Conservation (phyloP, 2,888 invertebrate genomes). For the Ellobium chinense region DNA sequence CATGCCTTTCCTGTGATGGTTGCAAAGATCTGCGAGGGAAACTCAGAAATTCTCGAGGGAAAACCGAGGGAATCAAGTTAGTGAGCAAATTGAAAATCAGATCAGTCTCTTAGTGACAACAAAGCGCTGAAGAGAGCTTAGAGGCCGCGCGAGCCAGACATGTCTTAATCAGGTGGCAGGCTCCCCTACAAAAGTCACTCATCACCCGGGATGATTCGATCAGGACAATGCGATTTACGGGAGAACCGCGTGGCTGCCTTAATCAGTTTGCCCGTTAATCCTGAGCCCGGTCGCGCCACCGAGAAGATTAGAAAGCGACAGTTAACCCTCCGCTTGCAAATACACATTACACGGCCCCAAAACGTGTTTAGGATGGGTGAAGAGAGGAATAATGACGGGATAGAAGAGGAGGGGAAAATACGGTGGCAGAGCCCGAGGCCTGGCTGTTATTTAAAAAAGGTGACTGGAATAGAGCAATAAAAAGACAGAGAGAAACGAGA, state of each 20-base stretch:
- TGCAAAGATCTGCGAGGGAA: constrained; percentile 25
- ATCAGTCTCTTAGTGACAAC: constrained; percentile 62
- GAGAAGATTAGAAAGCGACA: constrained; percentile 46
- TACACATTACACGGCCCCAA: constrained; percentile 41
- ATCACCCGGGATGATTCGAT: constrained; percentile 52
- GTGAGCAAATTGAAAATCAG: constrained; percentile 70
- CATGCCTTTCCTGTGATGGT: constrained; percentile 7
- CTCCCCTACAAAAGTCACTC: constrained; percentile 59
- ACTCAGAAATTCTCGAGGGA: constrained; percentile 44
- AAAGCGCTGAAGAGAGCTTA: constrained; percentile 51
- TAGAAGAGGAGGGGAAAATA: neutral
- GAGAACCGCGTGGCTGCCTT: constrained; percentile 25
- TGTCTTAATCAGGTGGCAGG: constrained; percentile 42
- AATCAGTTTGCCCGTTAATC: constrained; percentile 45
- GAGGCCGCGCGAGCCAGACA: constrained; percentile 35
- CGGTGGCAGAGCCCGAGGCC: no score
- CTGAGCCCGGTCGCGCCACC: constrained; percentile 19
- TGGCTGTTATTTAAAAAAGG: no score
- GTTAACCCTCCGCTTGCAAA: constrained; percentile 47
- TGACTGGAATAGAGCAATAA: neutral
- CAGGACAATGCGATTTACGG: constrained; percentile 46
- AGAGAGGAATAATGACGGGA: neutral
- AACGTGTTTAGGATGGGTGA: constrained; percentile 20
- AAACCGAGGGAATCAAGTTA: constrained; percentile 59
- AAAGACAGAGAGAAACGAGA: neutral